Base-by-base conservation (phyloP, 2,888 invertebrate genomes). In the Sinodicranocentrus sp. region DNA sequence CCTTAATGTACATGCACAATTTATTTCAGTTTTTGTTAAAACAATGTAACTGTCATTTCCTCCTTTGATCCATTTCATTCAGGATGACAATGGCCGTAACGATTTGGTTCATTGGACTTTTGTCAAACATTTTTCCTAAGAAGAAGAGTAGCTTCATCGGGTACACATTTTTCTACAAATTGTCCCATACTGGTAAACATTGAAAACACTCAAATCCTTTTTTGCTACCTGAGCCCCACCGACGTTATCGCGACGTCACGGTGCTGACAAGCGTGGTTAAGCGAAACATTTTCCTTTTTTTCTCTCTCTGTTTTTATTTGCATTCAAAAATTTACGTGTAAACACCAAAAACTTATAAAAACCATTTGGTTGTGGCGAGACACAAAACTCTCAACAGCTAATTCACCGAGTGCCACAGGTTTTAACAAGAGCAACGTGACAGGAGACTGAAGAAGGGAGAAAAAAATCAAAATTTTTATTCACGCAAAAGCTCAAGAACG, bases 351-450 rank as follows among this genome's bases (percentile, higher is more conserved):
- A 43, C 19, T 8, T n/a, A n/a, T n/a, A n/a, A n/a, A n/a, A n/a
- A n/a, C n/a, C n/a, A n/a, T n/a, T 75, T 15, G 17, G 17, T 57
- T 28, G 54, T 8, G 57, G n/a, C 57, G 2, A 15, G 2, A 57
- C 57, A 57, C 57, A 57, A 33, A 26, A 17, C 33, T 28, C 33
- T 33, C 28, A 26, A 8, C 39, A 1, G 48, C 80, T 85, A 86
- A 85, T 86, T 86, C 79, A 33, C 28, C 13, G 2, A 77, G 82
- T 82, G 86, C 84, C 84, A 86, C 87, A 87, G 85, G 87, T 86
- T 85, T 87, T 87, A 87, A 86, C 86, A 78, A 86, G 85, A 85
- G 79, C 80, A 86, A 86, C 87, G 87, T 87, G 87, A 87, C 87
- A 82, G 65, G 73, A 67, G 61, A 75, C 33, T 17, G 48, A 44